Evolutionary conservation across 2,113 vertebrate species (phyloP).

Genomic region (Carollia perspicillata): DNA sequence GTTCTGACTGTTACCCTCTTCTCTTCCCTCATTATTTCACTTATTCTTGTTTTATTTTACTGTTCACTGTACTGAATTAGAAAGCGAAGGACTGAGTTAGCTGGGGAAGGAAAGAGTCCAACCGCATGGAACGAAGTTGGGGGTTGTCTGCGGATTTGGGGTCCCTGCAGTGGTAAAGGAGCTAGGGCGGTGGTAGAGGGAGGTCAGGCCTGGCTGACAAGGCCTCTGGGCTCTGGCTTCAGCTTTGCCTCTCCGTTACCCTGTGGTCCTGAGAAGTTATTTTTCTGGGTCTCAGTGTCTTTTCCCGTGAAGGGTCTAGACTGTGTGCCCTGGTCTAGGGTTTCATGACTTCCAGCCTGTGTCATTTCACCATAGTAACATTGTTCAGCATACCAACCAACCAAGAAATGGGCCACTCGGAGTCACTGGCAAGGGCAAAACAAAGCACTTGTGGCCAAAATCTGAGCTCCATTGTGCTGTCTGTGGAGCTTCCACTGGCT

Average conservation of each 20-base stretch:
- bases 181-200: accelerated
- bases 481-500: too few relatives aligned
- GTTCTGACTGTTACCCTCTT: neutral
- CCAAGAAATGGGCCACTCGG: neutral
- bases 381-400: too few relatives aligned
- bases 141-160: neutral
- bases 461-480: accelerated
- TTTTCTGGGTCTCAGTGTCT: neutral
- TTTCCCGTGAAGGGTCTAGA: neutral
- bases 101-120: neutral
- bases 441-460: accelerated
- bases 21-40: neutral
- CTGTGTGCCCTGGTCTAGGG: too few relatives aligned
- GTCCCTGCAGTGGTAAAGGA: neutral
- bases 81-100: neutral
- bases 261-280: neutral
- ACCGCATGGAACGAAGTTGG: neutral
- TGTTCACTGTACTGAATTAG: neutral
- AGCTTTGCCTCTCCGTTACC: neutral
- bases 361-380: neutral
- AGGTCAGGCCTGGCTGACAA: accelerated
- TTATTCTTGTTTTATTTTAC: neutral
- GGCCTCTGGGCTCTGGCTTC: neutral
- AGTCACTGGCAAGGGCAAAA: neutral
- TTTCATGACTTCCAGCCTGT: neutral